A percentile compares a stretch with the other conserved stretches of the same genome.
Conservation (phyloP, 2,113 vertebrate species). For the Zosterops lateralis region DNA sequence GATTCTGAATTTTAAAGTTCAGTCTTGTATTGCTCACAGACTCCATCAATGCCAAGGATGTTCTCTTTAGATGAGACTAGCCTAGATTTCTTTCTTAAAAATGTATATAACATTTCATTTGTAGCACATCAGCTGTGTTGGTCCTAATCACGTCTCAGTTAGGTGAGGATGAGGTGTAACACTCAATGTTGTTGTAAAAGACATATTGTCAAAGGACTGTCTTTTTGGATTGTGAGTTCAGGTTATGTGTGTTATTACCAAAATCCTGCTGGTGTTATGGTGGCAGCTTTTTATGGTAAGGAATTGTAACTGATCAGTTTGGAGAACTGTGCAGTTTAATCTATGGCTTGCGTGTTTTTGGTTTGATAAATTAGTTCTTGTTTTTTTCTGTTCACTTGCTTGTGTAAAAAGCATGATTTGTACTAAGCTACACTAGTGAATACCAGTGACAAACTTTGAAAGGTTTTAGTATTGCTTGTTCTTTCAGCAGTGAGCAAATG, state of each 20-base stretch:
- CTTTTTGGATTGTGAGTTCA: neutral
- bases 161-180: neutral
- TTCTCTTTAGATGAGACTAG: neutral
- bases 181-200: neutral
- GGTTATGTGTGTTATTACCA: neutral
- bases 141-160: neutral
- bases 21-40: neutral
- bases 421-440: neutral
- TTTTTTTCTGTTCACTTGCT: neutral
- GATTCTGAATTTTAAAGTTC: neutral
- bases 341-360: neutral
- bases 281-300: neutral
- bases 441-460: neutral
- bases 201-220: neutral
- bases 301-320: neutral
- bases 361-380: neutral
- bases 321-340: neutral
- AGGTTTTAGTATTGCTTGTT: neutral
- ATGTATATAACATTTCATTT: neutral
- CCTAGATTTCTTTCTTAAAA: neutral
- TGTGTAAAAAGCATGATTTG: neutral
- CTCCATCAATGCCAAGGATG: neutral
- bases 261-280: neutral
- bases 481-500: neutral
- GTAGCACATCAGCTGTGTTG: neutral